Conservation (phyloP, 2,888 invertebrate genomes). For the Thymelicus lineola region DNA sequence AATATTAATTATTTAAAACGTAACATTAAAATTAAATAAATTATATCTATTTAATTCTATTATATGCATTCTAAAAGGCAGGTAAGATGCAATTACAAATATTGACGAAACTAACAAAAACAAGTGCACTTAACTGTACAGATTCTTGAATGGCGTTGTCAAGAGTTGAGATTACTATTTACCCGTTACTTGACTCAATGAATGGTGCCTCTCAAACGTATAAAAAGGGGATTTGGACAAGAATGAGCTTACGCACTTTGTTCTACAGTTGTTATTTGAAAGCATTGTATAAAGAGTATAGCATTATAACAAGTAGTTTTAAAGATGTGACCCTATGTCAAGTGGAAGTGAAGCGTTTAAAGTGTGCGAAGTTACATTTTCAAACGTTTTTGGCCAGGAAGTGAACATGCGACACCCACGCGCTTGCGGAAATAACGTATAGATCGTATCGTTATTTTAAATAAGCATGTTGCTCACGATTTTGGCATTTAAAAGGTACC, state of each 20-base stretch:
- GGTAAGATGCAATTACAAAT: slow-evolving; percentile 11
- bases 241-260: slow-evolving; percentile 29
- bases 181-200: slow-evolving; percentile 83
- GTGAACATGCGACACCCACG: slow-evolving; percentile 69
- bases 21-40: not conserved
- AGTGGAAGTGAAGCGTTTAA: slow-evolving; percentile 67
- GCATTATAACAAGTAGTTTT: slow-evolving; percentile 57
- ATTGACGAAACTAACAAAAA: slow-evolving; percentile 27
- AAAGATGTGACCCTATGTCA: slow-evolving; percentile 59
- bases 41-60: not conserved
- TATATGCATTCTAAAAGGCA: not conserved
- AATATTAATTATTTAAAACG: too few relatives aligned
- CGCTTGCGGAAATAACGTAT: slow-evolving; percentile 71
- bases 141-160: slow-evolving; percentile 76
- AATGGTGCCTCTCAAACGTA: slow-evolving; percentile 69
- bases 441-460: slow-evolving; percentile 70
- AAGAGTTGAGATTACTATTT: slow-evolving; percentile 78
- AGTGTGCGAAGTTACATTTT: slow-evolving; percentile 69
- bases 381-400: slow-evolving; percentile 59
- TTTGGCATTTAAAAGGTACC: slow-evolving; percentile 77
- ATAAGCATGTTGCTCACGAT: slow-evolving; percentile 72
- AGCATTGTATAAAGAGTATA: slow-evolving; percentile 41
- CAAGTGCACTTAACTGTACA: slow-evolving; percentile 58
- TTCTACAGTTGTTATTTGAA: slow-evolving; percentile 52
- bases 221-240: slow-evolving; percentile 33